Evolutionary conservation across 2,113 vertebrate species (phyloP).

Genomic region (Notothenia coriiceps): DNA sequence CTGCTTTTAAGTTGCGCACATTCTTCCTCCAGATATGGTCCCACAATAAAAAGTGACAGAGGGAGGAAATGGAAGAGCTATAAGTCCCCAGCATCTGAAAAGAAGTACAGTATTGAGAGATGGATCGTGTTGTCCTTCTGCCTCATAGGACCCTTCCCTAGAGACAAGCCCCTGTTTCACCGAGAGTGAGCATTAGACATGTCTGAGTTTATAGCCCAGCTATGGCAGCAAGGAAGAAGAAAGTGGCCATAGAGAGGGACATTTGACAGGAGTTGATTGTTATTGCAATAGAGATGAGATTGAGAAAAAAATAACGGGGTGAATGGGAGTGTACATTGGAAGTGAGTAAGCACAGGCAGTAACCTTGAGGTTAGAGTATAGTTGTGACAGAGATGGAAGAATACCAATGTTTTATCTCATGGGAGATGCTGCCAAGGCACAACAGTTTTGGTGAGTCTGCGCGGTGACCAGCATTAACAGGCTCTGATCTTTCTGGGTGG

Average conservation of each 20-base stretch:
- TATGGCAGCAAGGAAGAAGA: constrained; percentile 10
- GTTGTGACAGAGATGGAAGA: constrained; percentile 20
- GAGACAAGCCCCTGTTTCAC: constrained; percentile 21
- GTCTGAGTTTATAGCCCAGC: background rate
- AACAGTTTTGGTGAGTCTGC: constrained; percentile 42
- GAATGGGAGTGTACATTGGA: constrained; percentile 30
- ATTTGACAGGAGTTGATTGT: constrained; percentile 1
- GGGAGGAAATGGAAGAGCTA: background rate
- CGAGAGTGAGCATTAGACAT: constrained; percentile 25
- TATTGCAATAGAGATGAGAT: constrained; percentile 2
- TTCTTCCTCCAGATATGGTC: constrained; percentile 17
- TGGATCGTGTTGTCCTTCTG: constrained; percentile 18
- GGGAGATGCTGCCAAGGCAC: constrained; percentile 19
- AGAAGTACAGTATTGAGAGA: constrained; percentile 25
- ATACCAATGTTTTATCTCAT: constrained; percentile 38
- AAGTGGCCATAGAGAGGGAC: background rate
- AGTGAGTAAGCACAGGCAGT: constrained; percentile 34
- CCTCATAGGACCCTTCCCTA: constrained; percentile 1
- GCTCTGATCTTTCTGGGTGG: constrained; percentile 31
- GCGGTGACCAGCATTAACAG: constrained; percentile 28
- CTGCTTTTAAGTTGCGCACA: background rate
- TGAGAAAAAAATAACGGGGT: constrained; percentile 31
- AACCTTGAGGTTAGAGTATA: constrained; percentile 44
- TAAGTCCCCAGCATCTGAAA: constrained; percentile 42
- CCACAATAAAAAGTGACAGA: constrained; percentile 19